These are phyloP conservation scores for Calidris pygmaea DNA, from an alignment of 2,113 vertebrate genomes.

Conservation along the genomic window DNA sequence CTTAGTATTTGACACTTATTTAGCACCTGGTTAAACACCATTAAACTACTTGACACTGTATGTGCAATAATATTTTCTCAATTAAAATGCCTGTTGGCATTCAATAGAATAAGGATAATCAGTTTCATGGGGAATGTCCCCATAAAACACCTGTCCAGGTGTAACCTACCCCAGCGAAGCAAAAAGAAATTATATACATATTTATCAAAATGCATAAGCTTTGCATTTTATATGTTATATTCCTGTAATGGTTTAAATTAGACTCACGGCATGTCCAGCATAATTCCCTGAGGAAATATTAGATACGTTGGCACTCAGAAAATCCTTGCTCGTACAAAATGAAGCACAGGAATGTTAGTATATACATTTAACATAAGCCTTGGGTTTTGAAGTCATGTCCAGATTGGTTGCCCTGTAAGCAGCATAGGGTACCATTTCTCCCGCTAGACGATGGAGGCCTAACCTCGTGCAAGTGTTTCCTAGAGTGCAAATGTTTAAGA, in stretches of 20 bases:
- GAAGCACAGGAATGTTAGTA: not conserved
- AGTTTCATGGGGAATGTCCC: not conserved
- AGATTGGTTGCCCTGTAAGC: not conserved
- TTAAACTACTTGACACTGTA: not conserved
- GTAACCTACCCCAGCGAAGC: not conserved
- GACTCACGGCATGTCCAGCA: not conserved
- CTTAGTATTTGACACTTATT: not conserved
- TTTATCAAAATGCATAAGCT: not conserved
- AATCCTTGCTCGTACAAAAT: not conserved
- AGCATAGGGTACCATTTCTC: not conserved
- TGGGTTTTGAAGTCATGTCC: not conserved
- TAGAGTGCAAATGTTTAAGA: not conserved
- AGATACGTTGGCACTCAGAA: not conserved
- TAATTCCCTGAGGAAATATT: not conserved
- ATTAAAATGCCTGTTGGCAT: not conserved
- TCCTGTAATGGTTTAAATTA: not conserved
- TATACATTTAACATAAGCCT: not conserved
- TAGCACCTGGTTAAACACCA: conserved; percentile 1
- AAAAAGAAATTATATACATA: not conserved
- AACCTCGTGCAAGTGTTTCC: not conserved
- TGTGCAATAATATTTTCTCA: not conserved
- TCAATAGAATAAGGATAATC: not conserved
- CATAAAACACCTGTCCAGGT: not conserved
- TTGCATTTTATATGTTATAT: not conserved
- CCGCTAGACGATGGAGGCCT: not conserved